phyloP scores from a whole-genome alignment of 2,797 vertebrate species.

The Halcyon badia region DNA sequence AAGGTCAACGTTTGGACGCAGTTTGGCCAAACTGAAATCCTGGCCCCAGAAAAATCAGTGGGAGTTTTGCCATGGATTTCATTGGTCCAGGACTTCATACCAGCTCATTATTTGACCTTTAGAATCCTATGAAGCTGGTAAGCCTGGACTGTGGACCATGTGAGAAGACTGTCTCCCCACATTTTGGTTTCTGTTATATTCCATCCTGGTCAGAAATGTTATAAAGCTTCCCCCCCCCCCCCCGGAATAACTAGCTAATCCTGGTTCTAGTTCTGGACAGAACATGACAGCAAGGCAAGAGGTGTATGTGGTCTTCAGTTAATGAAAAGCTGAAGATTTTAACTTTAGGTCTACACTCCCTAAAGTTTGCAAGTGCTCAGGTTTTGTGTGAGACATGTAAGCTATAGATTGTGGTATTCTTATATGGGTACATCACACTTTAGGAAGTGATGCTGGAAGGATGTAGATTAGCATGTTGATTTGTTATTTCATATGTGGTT shows the following conservation, averaged over 20 bases:
- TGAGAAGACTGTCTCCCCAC: not conserved
- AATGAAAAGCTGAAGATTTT: not conserved
- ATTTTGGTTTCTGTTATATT: not conserved
- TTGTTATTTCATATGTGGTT: constrained; percentile 5
- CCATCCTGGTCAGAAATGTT: not conserved
- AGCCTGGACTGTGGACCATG: not conserved
- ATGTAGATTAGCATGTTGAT: constrained; percentile 56
- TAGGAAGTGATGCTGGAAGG: constrained; percentile 53
- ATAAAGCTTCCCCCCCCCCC: not conserved
- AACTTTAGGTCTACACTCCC: not conserved
- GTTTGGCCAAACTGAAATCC: not conserved
- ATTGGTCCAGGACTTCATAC: not conserved
- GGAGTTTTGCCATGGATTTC: not conserved
- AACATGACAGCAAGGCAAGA: not conserved
- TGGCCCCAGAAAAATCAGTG: not conserved
- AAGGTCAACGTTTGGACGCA: not conserved
- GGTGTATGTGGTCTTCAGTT: not conserved
- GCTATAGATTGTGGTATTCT: not conserved
- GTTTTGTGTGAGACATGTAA: not conserved
- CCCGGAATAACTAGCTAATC: not conserved
- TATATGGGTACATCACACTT: constrained; percentile 40
- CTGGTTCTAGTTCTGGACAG: not conserved
- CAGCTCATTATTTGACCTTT: not conserved
- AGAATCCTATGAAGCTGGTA: not conserved
- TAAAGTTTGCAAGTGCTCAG: not conserved